Conservation (phyloP, 2,113 vertebrate species). For the Atherinomorus stipes region DNA sequence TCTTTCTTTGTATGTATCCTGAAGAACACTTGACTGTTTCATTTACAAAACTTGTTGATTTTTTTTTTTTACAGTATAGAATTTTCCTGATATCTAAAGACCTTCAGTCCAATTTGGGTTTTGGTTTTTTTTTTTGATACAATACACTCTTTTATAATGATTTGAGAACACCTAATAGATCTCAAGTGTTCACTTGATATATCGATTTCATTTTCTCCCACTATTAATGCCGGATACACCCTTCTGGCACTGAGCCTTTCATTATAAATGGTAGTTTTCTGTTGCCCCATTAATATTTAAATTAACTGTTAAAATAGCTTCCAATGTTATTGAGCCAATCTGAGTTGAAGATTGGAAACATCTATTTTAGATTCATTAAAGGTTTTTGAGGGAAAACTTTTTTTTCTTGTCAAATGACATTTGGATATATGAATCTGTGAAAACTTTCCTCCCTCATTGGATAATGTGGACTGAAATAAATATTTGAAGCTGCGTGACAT, state of each 20-base stretch:
- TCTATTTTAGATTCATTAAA: constrained; percentile 60
- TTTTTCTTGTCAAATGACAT: constrained; percentile 44
- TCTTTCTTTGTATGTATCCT: no score
- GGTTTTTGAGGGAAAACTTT: constrained; percentile 25
- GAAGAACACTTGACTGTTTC: no score
- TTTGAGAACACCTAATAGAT: constrained; percentile 9
- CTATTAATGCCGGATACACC: constrained; percentile 32
- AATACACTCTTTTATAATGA: not conserved
- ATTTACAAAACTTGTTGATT: no score
- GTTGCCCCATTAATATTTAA: constrained; percentile 65
- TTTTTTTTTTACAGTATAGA: no score
- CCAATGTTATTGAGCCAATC: constrained; percentile 58
- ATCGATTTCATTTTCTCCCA: constrained; percentile 56
- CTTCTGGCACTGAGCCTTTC: constrained; percentile 39
- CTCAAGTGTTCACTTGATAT: constrained; percentile 37
- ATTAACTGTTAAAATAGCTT: constrained; percentile 55
- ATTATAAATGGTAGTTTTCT: constrained; percentile 54
- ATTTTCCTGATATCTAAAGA: not conserved
- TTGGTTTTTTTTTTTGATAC: not conserved
- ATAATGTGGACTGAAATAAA: constrained; percentile 14
- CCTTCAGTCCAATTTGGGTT: not conserved
- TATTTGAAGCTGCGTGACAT: constrained; percentile 28
- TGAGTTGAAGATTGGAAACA: constrained; percentile 51
- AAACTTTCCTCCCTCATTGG: not conserved
- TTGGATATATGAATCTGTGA: constrained; percentile 18